Evolutionary conservation across 2,113 vertebrate species (phyloP), one percentile per base, ranked within the genome.

Genomic region (Poeciliopsis turrubarensis): DNA sequence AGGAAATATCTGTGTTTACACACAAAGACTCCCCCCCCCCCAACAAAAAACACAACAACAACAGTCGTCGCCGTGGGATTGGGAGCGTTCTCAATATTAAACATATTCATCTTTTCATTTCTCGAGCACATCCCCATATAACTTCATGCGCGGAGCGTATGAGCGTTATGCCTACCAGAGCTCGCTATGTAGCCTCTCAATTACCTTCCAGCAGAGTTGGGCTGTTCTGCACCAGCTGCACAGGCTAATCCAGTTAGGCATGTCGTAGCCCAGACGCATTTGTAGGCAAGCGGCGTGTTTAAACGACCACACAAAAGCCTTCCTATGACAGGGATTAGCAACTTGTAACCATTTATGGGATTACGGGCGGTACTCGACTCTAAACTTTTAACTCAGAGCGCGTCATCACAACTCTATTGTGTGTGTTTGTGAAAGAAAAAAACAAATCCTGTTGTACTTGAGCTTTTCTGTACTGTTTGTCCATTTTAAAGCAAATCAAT

Each of bases 241-340:
- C 71, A 10, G 73, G 87, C 70, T 91, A 85, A 87, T 89, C 85
- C 86, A 54, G 81, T 89, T 90, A 83, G 72, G 54, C 74, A 68
- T 41, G 82, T 74, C 60, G 4, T 70, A 32, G 83, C 79, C 61
- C 73, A 80, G 66, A 34, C 61, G 77, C 71, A 70, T 78, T 62
- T 81, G 75, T 72, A 25, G 68, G 78, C 13, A 61, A 86, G 86
- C 70, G 77, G 68, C 75, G 73, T 70, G 73, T 88, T 84, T 64
- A 73, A 82, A 78, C 3, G 41, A 70, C 29, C 78, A 30, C 73
- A 82, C 75, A 73, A 87, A 86, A 77, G 69, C 68, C 22, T 67
- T 0, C 32, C 71, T 30, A 62, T 11, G 25, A 87, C 67, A 63
- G 47, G 86, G 80, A 91, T 86, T 78, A 88, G 65, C 3, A 68